Evolutionary conservation across 2,888 invertebrate species (phyloP), one percentile per base, ranked within the genome.

Genomic region (Nowickia ferox): DNA sequence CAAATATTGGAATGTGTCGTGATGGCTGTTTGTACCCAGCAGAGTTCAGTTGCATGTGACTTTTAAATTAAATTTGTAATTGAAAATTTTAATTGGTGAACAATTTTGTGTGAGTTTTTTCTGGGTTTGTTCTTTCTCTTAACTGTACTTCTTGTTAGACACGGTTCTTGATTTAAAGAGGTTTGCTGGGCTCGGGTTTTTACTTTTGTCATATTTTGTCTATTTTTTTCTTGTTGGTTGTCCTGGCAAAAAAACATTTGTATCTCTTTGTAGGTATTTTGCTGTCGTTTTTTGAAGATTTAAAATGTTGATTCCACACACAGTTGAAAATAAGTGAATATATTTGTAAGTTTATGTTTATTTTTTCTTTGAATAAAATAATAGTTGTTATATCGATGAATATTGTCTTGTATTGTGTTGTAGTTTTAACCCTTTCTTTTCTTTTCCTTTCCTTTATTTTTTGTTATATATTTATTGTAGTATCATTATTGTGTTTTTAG

Each of bases 361-460:
- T 30, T 44, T 51, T 59, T 22, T 48, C 44, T 19, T n/a, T 59
- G 40, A 59, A 17, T 30, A 30, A 59, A 59, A 69, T 51, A 68
- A 57, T 42, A 76, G 55, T 79, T 79, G 69, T 84, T 84, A 74
- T 78, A 74, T 79, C 68, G 74, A 74, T 84, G 74, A 19, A 61
- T 75, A 17, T 75, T 76, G 57, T 66, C 65, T 65, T 66, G 4
- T 65, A n/a, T 66, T 80, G 1, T 80, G 17, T 57, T 46, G 17
- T 55, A 22, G 13, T 51, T n/a, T 48, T 38, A 1, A 1, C 48
- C 22, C 30, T 66, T 48, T 30, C 30, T 22, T 22, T 22, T 22
- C 22, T 30, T 48, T 59, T n/a, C 65, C 17, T 17, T 46, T n/a
- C 11, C 40, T 69, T 82, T 61, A 71, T 71, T 79, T 72, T 55